These are phyloP conservation scores for Zaprionus inermis DNA, from an alignment of 1,140 invertebrate species.

Conservation along the genomic window DNA sequence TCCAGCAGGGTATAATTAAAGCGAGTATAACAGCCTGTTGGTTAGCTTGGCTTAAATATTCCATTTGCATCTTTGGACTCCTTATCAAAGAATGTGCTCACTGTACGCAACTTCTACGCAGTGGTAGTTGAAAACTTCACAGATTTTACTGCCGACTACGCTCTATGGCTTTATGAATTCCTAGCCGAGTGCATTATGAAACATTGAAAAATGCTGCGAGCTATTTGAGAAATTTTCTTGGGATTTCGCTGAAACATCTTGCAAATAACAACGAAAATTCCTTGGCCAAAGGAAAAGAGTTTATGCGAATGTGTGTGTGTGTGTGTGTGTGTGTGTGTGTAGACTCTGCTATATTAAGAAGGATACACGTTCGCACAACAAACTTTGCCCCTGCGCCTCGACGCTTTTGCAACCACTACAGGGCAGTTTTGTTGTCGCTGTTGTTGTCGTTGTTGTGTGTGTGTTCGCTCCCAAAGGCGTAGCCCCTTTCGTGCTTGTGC, in stretches of 20 bases:
- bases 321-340: constrained; percentile 2
- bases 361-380: constrained; percentile 18
- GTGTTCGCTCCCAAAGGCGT: constrained; percentile 60
- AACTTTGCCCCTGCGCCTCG: constrained; percentile 16
- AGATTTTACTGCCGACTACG: constrained; percentile 51
- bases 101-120: constrained; percentile 35
- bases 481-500: constrained; percentile 62
- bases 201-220: constrained; percentile 54
- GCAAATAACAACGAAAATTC: constrained; percentile 72
- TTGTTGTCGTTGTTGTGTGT: constrained; percentile 40
- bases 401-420: constrained; percentile 39
- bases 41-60: neutral
- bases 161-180: constrained; percentile 73
- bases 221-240: constrained; percentile 77
- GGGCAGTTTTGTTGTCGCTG: constrained; percentile 43
- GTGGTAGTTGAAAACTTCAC: constrained; percentile 31
- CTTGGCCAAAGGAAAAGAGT: constrained; percentile 60
- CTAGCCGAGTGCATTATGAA: constrained; percentile 75
- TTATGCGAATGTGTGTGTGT: constrained; percentile 18
- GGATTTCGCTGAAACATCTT: constrained; percentile 68
- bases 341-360: constrained; percentile 19
- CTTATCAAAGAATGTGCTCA: constrained; percentile 45
- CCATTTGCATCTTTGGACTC: constrained; percentile 1
- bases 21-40: neutral
- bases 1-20: neutral